Percentiles rank a stretch among this genome's conserved stretches.
Conservation (phyloP, 1,140 invertebrate species). For the Thaumetopoea pityocampa region DNA sequence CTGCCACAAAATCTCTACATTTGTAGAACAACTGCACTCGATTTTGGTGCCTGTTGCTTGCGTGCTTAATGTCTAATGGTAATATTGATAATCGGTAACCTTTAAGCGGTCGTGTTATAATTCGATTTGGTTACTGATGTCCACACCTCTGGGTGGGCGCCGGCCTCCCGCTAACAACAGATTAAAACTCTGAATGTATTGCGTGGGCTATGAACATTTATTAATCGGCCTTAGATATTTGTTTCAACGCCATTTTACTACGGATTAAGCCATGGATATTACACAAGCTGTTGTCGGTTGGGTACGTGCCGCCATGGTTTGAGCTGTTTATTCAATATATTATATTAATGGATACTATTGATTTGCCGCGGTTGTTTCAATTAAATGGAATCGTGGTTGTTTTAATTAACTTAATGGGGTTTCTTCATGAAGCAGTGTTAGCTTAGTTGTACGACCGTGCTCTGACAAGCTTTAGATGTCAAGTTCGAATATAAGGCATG, state of each 20-base stretch:
- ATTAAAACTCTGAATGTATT: conserved; percentile 50
- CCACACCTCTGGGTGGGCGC: conserved; percentile 67
- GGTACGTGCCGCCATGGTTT: too few relatives aligned
- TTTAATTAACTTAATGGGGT: too few relatives aligned
- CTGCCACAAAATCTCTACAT: conserved; percentile 8
- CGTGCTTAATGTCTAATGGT: conserved; percentile 1
- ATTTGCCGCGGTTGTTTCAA: too few relatives aligned
- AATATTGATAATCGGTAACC: conserved; percentile 7
- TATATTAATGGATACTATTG: too few relatives aligned
- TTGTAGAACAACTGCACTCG: background rate
- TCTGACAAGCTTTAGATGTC: too few relatives aligned
- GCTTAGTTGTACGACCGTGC: too few relatives aligned
- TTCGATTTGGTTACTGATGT: conserved; percentile 59
- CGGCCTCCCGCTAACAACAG: conserved; percentile 55
- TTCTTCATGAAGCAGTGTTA: too few relatives aligned
- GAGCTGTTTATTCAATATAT: too few relatives aligned
- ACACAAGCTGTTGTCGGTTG: too few relatives aligned
- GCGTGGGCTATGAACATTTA: conserved; percentile 59
- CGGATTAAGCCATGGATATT: conserved; percentile 45
- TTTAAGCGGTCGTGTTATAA: conserved; percentile 36
- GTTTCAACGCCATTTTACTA: conserved; percentile 49
- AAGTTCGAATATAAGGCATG: too few relatives aligned
- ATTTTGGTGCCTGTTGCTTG: conserved; percentile 24
- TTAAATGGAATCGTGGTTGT: too few relatives aligned
- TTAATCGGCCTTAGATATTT: conserved; percentile 51